phyloP scores from a whole-genome alignment of 2,797 vertebrate species.

The Sebastes minor region DNA sequence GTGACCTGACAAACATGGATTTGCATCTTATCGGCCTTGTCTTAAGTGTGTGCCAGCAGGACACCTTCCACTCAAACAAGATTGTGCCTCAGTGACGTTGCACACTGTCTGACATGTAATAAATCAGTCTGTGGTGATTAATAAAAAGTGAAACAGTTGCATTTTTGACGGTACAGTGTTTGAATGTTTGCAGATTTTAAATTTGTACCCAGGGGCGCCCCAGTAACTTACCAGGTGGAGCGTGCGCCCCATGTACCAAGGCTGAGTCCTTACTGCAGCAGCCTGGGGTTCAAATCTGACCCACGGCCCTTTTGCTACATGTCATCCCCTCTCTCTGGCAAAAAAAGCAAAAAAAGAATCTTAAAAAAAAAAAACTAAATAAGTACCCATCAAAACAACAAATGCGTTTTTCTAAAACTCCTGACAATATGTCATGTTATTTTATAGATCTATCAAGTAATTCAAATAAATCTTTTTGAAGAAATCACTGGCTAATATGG shows the following conservation, averaged over 20 bases:
- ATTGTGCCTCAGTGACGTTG: not conserved
- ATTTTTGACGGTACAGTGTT: not conserved
- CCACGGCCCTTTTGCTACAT: too few relatives aligned
- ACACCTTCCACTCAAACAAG: slow-evolving; percentile 3
- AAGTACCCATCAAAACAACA: not conserved
- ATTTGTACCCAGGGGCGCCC: too few relatives aligned
- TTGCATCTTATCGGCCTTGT: not conserved
- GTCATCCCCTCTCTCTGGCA: too few relatives aligned
- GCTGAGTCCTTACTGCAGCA: too few relatives aligned
- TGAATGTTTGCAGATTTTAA: not conserved
- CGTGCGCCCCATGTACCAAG: not conserved
- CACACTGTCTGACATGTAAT: too few relatives aligned
- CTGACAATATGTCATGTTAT: not conserved
- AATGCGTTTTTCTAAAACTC: not conserved
- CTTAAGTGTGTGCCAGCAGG: not conserved
- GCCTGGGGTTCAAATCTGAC: too few relatives aligned
- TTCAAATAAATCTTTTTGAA: not conserved
- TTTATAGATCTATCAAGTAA: not conserved
- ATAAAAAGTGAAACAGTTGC: not conserved
- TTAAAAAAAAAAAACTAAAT: not conserved
- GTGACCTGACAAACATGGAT: not conserved
- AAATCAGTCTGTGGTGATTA: not conserved
- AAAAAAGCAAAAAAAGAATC: too few relatives aligned
- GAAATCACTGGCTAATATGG: not conserved
- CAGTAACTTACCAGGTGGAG: too few relatives aligned